Base-by-base conservation (phyloP, 2,888 invertebrate genomes). In the Timema cristinae region DNA sequence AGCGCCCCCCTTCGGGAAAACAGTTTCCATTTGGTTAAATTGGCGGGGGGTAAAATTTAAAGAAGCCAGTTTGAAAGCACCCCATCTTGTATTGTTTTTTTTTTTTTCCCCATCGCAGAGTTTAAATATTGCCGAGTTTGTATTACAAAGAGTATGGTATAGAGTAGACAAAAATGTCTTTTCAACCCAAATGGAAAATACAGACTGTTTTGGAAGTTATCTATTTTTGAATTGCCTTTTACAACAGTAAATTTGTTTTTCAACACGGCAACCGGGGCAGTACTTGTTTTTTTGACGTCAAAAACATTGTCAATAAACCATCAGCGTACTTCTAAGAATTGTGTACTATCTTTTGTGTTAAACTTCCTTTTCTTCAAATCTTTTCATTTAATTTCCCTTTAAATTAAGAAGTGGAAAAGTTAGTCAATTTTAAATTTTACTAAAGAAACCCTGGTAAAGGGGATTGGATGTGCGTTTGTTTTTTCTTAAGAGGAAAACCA, bases 111-210 rank as follows among this genome's bases (percentile, higher is more conserved):
- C n/a, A n/a, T n/a, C n/a, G n/a, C n/a, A n/a, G n/a, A n/a, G n/a
- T n/a, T n/a, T n/a, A n/a, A n/a, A n/a, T n/a, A n/a, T n/a, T n/a
- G n/a, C n/a, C n/a, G n/a, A n/a, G n/a, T n/a, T n/a, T n/a, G n/a
- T 11, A 59, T 59, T 59, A 59, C 59, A 8, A 7, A 59, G 16
- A 59, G 59, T 59, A 59, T 59, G 13, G 59, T 59, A 59, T 16
- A 59, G 15, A 59, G 13, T 16, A 8, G 59, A 59, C 59, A 16
- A 59, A n/a, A 59, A 59, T 59, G n/a, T 16, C 7, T n/a, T 15
- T 32, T 59, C 59, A 59, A 5, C 6, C 59, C 59, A 59, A n/a
- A 9, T 59, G 59, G 32, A 5, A 59, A 59, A 59, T 59, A 59
- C 16, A 16, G 59, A 59, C 59, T 11, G 59, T 59, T 2, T 13